These are phyloP conservation scores for Hydrolagus affinis DNA, from an alignment of 2,113 vertebrate species.

Conservation along the genomic window DNA sequence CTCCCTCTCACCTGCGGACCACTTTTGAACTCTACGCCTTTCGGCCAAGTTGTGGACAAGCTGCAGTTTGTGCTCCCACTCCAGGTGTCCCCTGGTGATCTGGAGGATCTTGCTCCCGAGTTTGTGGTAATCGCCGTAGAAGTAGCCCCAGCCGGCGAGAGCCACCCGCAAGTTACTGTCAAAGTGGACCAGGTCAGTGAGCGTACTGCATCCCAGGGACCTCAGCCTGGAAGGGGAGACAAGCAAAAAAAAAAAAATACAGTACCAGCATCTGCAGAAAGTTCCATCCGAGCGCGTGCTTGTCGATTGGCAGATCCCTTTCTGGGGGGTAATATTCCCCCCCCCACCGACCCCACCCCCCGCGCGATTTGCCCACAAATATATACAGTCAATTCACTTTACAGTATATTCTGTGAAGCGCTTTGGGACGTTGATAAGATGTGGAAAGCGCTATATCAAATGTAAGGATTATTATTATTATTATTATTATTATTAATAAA, in stretches of 20 bases:
- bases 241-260: not conserved
- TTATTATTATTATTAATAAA: no score
- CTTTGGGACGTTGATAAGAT: no score
- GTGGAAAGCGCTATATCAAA: no score
- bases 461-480: no score
- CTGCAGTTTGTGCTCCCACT: slow-evolving; percentile 63
- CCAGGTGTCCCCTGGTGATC: slow-evolving; percentile 53
- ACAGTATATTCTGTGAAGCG: no score
- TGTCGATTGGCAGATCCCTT: no score
- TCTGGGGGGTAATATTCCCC: no score
- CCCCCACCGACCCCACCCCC: no score
- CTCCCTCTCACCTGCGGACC: slow-evolving; percentile 58
- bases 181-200: slow-evolving; percentile 63
- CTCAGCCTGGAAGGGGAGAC: slow-evolving; percentile 45
- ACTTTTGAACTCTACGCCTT: slow-evolving; percentile 67
- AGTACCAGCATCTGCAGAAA: no score
- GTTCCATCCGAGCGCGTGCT: no score
- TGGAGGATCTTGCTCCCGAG: slow-evolving; percentile 60
- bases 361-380: no score
- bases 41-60: slow-evolving; percentile 62
- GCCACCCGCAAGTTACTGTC: slow-evolving; percentile 62
- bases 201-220: slow-evolving; percentile 56
- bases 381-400: no score
- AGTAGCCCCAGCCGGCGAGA: slow-evolving; percentile 62
- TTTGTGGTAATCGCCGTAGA: slow-evolving; percentile 66